A percentile compares a stretch with the other conserved stretches of the same genome.
Evolutionary conservation across 2,797 vertebrate species (phyloP).

Genomic region (Gymnothorax reevesii): DNA sequence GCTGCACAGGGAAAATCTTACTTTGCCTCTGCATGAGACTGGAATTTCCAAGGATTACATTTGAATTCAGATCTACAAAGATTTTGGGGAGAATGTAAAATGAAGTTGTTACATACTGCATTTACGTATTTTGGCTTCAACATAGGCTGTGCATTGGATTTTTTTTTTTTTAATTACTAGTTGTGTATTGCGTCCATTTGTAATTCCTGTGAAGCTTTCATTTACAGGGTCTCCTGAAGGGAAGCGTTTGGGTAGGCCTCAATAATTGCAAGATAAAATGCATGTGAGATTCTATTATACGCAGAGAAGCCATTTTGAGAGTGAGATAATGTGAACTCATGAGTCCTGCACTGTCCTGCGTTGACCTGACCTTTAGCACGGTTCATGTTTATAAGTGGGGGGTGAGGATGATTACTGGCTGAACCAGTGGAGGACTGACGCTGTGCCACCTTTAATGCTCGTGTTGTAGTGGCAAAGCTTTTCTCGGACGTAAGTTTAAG

Average conservation of each 20-base stretch:
- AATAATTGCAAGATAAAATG: background rate
- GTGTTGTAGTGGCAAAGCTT: background rate
- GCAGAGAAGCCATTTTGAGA: background rate
- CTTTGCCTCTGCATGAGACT: background rate
- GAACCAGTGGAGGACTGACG: background rate
- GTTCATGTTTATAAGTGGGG: background rate
- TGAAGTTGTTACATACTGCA: background rate
- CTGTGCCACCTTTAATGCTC: background rate
- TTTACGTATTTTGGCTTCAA: background rate
- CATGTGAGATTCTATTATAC: background rate
- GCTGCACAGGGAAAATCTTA: background rate
- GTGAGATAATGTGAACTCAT: background rate
- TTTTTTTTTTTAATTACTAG: background rate
- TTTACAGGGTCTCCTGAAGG: background rate
- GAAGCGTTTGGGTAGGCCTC: too few species aligned
- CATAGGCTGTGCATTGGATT: constrained; percentile 12
- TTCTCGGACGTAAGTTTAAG: background rate
- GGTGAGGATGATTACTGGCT: background rate
- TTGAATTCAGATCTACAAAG: background rate
- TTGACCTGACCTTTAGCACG: background rate
- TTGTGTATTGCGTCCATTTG: background rate
- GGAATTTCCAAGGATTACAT: background rate
- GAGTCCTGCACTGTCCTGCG: background rate
- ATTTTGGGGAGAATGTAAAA: background rate
- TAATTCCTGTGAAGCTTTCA: background rate